Evolutionary conservation across 2,888 invertebrate species (phyloP).

Genomic region (Drosophila dives): DNA sequence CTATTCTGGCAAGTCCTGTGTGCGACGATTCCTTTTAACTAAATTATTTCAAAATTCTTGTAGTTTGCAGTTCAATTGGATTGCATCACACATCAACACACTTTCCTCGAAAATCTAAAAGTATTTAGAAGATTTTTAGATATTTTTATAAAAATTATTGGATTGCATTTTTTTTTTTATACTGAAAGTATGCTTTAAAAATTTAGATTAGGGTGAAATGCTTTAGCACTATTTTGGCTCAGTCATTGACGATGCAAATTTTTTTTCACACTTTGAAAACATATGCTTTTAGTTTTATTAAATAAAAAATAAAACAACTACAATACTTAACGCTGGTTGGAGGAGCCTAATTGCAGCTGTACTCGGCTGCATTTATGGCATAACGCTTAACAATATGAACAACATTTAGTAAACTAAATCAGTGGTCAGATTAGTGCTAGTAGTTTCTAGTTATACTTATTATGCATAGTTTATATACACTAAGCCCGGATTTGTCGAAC

Average conservation of each 20-base stretch:
- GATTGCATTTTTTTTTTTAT: neutral
- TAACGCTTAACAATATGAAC: slow-evolving; percentile 54
- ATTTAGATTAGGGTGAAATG: neutral
- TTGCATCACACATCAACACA: neutral
- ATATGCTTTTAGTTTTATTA: slow-evolving; percentile 33
- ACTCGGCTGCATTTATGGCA: slow-evolving; percentile 16
- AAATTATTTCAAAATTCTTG: neutral
- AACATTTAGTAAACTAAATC: slow-evolving; percentile 49
- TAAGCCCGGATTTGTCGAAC: slow-evolving; percentile 9
- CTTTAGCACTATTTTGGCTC: neutral
- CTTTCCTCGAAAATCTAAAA: neutral
- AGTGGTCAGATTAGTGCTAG: slow-evolving; percentile 44
- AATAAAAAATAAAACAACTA: slow-evolving; percentile 41
- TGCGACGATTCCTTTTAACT: neutral
- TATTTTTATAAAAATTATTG: neutral
- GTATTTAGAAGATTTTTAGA: neutral
- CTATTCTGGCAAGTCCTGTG: neutral
- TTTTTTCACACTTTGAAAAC: slow-evolving; percentile 13
- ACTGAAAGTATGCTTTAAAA: neutral
- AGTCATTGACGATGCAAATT: neutral
- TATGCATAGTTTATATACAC: slow-evolving; percentile 40
- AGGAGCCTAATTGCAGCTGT: slow-evolving; percentile 1
- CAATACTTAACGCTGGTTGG: slow-evolving; percentile 47
- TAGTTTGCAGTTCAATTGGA: neutral
- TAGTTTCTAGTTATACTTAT: slow-evolving; percentile 24